phyloP scores from a whole-genome alignment of 2,113 vertebrate species.

The Empidonax traillii region DNA sequence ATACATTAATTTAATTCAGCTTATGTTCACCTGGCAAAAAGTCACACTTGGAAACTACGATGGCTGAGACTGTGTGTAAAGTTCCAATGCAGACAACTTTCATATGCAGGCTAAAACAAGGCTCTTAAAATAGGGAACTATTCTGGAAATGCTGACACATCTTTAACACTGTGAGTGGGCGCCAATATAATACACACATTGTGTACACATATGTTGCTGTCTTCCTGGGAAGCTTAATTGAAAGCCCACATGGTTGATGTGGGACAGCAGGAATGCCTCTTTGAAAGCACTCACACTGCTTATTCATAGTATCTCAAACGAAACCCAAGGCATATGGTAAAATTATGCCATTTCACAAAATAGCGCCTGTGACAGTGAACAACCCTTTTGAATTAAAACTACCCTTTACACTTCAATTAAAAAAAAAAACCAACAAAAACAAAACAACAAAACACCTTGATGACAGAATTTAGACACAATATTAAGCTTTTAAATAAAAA shows the following conservation, averaged over 20 bases:
- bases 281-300: conserved; percentile 49
- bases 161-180: conserved; percentile 46
- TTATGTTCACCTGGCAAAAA: conserved; percentile 14
- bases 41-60: background rate
- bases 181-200: conserved; percentile 62
- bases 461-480: background rate
- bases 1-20: background rate
- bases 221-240: conserved; percentile 61
- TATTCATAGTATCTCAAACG: conserved; percentile 35
- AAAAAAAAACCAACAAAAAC: background rate
- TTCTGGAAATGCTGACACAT: conserved; percentile 65
- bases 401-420: background rate
- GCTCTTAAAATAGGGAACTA: conserved; percentile 41
- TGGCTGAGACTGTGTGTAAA: background rate
- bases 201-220: conserved; percentile 65
- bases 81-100: background rate
- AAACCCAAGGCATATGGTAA: conserved; percentile 18
- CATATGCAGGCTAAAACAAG: background rate
- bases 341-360: background rate
- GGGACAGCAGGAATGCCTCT: conserved; percentile 68
- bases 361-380: background rate
- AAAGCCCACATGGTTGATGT: conserved; percentile 57
- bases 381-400: background rate
- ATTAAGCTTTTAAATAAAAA: background rate
- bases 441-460: too few relatives aligned